Conservation (phyloP, 2,888 invertebrate genomes). For the Pristionchus maxplancki region DNA sequence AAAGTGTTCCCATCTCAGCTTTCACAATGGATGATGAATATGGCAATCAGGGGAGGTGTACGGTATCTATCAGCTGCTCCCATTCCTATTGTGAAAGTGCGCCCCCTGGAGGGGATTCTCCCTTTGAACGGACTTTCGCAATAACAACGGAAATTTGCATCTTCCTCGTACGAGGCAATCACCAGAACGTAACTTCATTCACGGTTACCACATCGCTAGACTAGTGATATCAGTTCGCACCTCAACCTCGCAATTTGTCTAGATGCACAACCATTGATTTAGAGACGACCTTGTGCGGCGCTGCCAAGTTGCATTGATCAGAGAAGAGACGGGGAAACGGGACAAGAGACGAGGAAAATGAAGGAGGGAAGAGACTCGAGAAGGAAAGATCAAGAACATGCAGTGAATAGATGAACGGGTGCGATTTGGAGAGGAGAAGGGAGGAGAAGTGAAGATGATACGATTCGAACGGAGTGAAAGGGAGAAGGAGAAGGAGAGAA, state of each 20-base stretch:
- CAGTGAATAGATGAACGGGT: slow-evolving; percentile 31
- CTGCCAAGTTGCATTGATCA: slow-evolving; percentile 41
- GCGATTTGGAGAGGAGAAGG: slow-evolving; percentile 30
- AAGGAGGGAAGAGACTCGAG: neutral
- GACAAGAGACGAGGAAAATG: neutral
- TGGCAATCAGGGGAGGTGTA: slow-evolving; percentile 27
- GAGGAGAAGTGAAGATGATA: slow-evolving; percentile 13
- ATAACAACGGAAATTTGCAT: neutral
- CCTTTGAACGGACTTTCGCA: neutral
- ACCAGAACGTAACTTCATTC: neutral
- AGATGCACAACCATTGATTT: neutral
- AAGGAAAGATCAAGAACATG: slow-evolving; percentile 18
- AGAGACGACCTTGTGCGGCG: slow-evolving; percentile 27
- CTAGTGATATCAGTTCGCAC: neutral
- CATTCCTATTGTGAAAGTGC: neutral
- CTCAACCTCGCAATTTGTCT: slow-evolving; percentile 10
- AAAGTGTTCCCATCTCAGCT: neutral
- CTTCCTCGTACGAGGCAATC: neutral
- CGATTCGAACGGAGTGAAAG: slow-evolving; percentile 28
- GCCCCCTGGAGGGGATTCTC: neutral
- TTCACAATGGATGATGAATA: slow-evolving; percentile 42
- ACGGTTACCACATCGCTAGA: neutral
- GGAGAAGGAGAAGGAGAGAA: slow-evolving; percentile 12
- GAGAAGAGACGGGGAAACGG: slow-evolving; percentile 20
- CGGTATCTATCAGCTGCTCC: slow-evolving; percentile 1